Evolutionary conservation across 2,113 vertebrate species (phyloP).

Genomic region (Misgurnus anguillicaudatus): DNA sequence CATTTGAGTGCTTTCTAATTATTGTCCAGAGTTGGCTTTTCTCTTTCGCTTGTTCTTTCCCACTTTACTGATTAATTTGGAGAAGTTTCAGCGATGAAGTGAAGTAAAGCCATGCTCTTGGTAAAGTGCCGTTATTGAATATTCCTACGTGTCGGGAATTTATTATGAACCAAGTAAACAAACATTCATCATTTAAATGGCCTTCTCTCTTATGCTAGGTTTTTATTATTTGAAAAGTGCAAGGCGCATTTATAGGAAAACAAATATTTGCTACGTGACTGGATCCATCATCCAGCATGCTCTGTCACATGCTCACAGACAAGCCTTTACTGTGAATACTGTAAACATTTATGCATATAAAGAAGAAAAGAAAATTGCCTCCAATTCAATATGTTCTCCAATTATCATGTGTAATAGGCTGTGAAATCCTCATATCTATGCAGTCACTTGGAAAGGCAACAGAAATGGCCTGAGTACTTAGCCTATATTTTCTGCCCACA

Average conservation of each 20-base stretch:
- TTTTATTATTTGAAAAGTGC: slow-evolving; percentile 57
- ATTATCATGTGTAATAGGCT: slow-evolving; percentile 81
- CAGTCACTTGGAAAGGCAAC: slow-evolving; percentile 74
- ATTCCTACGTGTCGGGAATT: slow-evolving; percentile 52
- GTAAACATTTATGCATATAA: slow-evolving; percentile 44
- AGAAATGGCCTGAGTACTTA: slow-evolving; percentile 75
- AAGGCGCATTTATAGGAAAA: slow-evolving; percentile 66
- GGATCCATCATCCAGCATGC: slow-evolving; percentile 5
- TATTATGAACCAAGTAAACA: slow-evolving; percentile 60
- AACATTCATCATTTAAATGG: slow-evolving; percentile 58
- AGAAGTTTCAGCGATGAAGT: slow-evolving; percentile 67
- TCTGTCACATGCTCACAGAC: slow-evolving; percentile 4
- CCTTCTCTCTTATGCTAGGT: slow-evolving; percentile 5
- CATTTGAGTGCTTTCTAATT: not conserved
- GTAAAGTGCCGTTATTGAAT: slow-evolving; percentile 68
- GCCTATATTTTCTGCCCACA: slow-evolving; percentile 71
- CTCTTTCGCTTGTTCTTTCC: slow-evolving; percentile 13
- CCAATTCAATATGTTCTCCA: slow-evolving; percentile 74
- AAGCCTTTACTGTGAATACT: slow-evolving; percentile 44
- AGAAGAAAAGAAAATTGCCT: slow-evolving; percentile 63
- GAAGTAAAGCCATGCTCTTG: slow-evolving; percentile 65
- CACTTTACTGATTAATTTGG: slow-evolving; percentile 66
- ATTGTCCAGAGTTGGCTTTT: not conserved
- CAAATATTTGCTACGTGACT: slow-evolving; percentile 23
- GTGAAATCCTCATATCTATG: slow-evolving; percentile 80